Conservation (phyloP, 2,888 invertebrate species). For the Apamea crenata region DNA sequence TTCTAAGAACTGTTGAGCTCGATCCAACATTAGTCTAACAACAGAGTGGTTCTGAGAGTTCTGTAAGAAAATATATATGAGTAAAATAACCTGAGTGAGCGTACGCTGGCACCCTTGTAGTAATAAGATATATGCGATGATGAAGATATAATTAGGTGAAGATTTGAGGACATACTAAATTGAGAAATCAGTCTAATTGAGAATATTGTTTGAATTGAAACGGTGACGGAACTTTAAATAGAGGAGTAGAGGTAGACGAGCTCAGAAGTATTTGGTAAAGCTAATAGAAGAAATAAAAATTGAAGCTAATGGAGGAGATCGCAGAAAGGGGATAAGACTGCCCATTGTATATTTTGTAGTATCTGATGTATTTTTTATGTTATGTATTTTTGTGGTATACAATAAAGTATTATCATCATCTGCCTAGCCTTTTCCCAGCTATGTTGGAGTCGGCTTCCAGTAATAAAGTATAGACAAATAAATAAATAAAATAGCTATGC, state of each 20-base stretch:
- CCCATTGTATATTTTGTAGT: too few species aligned
- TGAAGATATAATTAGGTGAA: background rate
- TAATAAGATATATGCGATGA: background rate
- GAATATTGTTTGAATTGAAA: background rate
- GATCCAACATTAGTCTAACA: background rate
- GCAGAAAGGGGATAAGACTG: too few species aligned
- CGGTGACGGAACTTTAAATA: background rate
- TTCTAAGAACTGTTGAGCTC: background rate
- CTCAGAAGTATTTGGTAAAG: background rate
- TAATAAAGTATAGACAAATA: too few species aligned
- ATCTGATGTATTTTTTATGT: too few species aligned
- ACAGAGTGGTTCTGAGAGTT: constrained; percentile 15
- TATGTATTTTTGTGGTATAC: too few species aligned
- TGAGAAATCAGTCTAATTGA: background rate
- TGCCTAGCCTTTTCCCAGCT: too few species aligned
- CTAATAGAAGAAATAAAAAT: background rate
- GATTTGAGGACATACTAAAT: background rate
- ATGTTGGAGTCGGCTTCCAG: too few species aligned
- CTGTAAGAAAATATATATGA: background rate
- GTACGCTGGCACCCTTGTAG: too few species aligned
- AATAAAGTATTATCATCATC: too few species aligned
- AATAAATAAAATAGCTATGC: background rate
- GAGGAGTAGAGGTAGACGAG: background rate
- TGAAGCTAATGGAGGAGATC: too few species aligned
- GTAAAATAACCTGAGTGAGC: background rate